Evolutionary conservation across 2,113 vertebrate genomes (phyloP), one percentile per base, ranked within the genome.

Genomic region (Rhodinocichla rosea): DNA sequence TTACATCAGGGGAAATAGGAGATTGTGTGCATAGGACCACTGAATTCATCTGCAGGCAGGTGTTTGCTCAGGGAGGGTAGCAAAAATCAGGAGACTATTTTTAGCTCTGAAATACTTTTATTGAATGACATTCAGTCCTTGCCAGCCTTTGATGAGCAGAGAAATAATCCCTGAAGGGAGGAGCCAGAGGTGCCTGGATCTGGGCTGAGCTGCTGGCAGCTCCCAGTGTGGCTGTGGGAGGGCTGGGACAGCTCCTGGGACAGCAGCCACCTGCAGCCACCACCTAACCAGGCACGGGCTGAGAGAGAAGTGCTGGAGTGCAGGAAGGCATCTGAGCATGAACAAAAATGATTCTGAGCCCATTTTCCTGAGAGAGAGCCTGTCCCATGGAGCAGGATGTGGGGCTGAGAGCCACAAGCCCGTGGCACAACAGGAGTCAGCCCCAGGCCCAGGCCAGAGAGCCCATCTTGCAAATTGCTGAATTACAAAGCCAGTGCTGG

Each of bases 301-400:
- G 3, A 57, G 24, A 49, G 32, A 0, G 0, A 49, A 45, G 55
- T 2, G 10, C 47, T 47, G 53, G 33, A 24, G 59, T 9, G 21
- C 68, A 62, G 73, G 39, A 65, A 12, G 2, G 16, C 8, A 3
- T 15, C 24, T 7, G 42, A 70, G 33, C 20, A 13, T 30, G 22
- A 37, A 11, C 30, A 30, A 24, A 81, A 65, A 33, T 6, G 7
- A 35, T 50, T 49, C 73, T 44, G 42, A 65, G 50, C 20, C 20
- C 26, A 0, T 49, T 65, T 77, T 13, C 26, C 24, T 35, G 13
- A n/a, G 15, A 35, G 16, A 55, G 14, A 68, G 7, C 7, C 8
- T 19, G 35, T 55, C 35, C 44, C 30, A 0, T 0, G 1, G 27
- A 20, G 56, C 1, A 2, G 17, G 15, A 19, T 2, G 0, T 0